These are phyloP conservation scores for Lamprologus lemairii DNA, from an alignment of 2,113 vertebrate genomes.

Conservation along the genomic window DNA sequence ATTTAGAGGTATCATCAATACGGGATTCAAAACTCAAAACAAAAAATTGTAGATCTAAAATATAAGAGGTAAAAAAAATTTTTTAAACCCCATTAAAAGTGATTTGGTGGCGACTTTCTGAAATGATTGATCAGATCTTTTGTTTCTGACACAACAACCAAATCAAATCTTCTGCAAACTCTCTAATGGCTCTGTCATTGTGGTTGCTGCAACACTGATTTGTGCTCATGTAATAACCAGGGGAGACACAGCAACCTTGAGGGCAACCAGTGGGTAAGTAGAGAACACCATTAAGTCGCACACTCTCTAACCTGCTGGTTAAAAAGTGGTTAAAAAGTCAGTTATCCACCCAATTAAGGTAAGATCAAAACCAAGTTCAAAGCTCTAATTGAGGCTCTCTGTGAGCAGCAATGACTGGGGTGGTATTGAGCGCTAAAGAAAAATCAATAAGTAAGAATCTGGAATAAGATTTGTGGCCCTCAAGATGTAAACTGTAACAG, in stretches of 20 bases:
- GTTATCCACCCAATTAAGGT: background rate
- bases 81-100: background rate
- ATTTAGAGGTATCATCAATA: background rate
- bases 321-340: background rate
- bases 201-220: background rate
- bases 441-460: background rate
- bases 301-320: background rate
- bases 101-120: background rate
- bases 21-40: background rate
- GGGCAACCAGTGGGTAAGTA: background rate
- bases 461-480: background rate
- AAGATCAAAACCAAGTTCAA: background rate
- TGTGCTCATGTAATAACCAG: background rate
- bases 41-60: background rate
- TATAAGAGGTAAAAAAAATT: rapidly evolving
- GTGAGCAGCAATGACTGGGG: background rate
- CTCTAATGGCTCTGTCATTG: background rate
- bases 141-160: background rate
- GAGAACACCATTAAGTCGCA: background rate
- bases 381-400: background rate
- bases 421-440: background rate
- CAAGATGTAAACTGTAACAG: background rate
- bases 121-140: background rate
- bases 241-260: background rate
- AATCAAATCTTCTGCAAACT: background rate